phyloP scores from a whole-genome alignment of 2,888 invertebrate species.

The Cephus pygmeus region DNA sequence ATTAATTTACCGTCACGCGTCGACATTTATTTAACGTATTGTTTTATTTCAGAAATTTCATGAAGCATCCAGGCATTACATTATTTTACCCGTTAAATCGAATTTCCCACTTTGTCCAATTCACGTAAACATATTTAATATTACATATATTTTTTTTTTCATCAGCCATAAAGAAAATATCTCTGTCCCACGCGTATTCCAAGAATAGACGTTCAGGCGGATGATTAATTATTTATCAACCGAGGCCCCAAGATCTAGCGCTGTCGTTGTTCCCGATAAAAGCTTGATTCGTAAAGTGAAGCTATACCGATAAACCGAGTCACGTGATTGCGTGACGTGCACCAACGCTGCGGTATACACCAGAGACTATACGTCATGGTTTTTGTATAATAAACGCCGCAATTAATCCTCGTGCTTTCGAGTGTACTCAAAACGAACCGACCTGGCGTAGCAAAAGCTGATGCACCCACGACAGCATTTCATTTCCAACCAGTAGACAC shows the following conservation, averaged over 20 bases:
- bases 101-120: background rate
- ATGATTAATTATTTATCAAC: background rate
- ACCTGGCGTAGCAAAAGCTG: background rate
- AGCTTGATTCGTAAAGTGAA: background rate
- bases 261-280: background rate
- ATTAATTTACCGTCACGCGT: slow-evolving; percentile 45
- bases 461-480: background rate
- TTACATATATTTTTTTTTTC: no score
- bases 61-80: slow-evolving; percentile 25
- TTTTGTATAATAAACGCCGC: slow-evolving; percentile 2
- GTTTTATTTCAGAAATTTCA: slow-evolving; percentile 44
- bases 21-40: slow-evolving; percentile 41
- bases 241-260: background rate
- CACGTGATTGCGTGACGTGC: slow-evolving; percentile 2
- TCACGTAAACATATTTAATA: background rate
- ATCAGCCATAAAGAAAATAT: no score
- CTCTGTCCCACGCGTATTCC: background rate
- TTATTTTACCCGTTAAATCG: background rate
- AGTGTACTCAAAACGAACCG: background rate
- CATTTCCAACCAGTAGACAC: background rate
- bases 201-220: background rate
- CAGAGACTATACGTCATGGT: background rate
- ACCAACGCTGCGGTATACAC: background rate
- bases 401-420: background rate
- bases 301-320: background rate